Evolutionary conservation across 2,797 vertebrate species (phyloP).

Genomic region (Valencia hispanica): DNA sequence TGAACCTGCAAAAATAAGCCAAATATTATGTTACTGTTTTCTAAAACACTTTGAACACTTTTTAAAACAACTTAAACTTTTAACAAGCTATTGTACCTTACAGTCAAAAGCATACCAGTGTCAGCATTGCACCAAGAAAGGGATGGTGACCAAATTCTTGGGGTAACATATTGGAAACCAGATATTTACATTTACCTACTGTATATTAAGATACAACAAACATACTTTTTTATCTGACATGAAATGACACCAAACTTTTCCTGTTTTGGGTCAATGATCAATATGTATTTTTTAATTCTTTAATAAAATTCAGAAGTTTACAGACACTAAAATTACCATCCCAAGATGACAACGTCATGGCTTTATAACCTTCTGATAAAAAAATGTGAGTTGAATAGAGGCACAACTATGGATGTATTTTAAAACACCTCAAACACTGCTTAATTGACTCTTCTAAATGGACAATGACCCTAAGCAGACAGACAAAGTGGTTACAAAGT

Average conservation of each 20-base stretch:
- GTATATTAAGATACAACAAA: no score
- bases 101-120: background rate
- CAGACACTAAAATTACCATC: background rate
- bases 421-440: no score
- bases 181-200: background rate
- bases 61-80: background rate
- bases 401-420: no score
- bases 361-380: no score
- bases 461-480: no score
- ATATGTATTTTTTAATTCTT: no score
- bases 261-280: background rate
- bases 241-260: background rate
- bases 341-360: no score
- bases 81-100: background rate
- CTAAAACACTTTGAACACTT: background rate
- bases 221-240: background rate
- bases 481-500: no score
- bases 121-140: background rate
- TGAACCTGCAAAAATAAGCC: background rate
- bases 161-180: background rate
- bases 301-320: background rate
- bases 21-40: background rate
- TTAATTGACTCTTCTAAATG: no score
- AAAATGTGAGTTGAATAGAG: no score
- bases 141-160: background rate